Conservation (phyloP, 2,113 vertebrate species). For the Nannospalax galili region DNA sequence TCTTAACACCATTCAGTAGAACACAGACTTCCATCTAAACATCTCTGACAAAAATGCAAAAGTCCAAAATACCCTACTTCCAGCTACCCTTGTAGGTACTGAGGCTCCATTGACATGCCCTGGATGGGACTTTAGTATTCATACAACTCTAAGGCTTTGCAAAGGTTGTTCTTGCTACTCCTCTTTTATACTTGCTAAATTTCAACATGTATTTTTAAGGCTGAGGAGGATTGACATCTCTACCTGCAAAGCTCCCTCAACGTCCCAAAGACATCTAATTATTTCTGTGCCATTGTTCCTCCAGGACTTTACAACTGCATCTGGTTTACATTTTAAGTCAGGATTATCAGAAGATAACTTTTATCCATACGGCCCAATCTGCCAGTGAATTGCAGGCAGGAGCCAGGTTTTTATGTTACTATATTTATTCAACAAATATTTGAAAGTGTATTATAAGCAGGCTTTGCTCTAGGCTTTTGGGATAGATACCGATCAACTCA, state of each 20-base stretch:
- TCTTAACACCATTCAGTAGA: background rate
- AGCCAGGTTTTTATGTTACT: background rate
- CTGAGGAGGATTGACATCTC: background rate
- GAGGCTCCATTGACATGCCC: background rate
- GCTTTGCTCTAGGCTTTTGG: background rate
- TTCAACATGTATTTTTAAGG: background rate
- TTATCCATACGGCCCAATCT: background rate
- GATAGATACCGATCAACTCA: background rate
- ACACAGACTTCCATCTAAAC: background rate
- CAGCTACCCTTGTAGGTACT: background rate
- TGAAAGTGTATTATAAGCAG: background rate
- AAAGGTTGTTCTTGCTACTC: background rate
- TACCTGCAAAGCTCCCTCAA: background rate
- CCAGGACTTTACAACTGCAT: accelerated
- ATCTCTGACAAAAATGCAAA: background rate
- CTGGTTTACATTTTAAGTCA: background rate
- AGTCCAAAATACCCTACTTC: background rate
- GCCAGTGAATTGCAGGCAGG: background rate
- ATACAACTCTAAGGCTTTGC: background rate
- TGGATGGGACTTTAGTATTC: background rate
- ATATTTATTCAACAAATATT: conserved; percentile 14
- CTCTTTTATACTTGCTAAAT: background rate
- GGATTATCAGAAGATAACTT: background rate
- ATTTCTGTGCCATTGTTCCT: background rate
- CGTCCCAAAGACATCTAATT: background rate